Evolutionary conservation across 2,113 vertebrate species (phyloP).

Genomic region (Carettochelys insculpta): DNA sequence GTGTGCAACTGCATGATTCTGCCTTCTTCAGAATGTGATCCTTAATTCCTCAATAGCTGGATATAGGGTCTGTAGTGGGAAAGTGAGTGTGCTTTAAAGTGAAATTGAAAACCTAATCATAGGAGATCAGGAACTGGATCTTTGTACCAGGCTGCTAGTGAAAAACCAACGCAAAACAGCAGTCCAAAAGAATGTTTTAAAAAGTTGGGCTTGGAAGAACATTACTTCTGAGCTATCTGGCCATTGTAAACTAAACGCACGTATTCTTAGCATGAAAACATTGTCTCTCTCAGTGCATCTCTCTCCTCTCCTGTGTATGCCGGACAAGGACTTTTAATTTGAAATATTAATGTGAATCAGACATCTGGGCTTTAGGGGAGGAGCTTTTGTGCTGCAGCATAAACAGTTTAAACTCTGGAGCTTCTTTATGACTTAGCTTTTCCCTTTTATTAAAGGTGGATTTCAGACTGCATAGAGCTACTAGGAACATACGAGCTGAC

Average conservation of each 20-base stretch:
- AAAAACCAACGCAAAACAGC: not conserved
- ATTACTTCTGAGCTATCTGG: fast-evolving
- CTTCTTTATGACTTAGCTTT: not conserved
- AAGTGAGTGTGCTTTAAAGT: not conserved
- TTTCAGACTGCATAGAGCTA: not conserved
- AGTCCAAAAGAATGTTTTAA: not conserved
- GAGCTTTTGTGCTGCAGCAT: not conserved
- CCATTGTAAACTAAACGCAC: not conserved
- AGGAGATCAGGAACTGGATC: fast-evolving
- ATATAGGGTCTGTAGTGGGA: fast-evolving
- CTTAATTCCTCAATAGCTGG: not conserved
- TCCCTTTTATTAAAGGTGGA: not conserved
- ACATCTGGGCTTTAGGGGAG: conserved; percentile 11
- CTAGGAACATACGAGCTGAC: conserved; percentile 35
- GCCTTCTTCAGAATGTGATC: not conserved
- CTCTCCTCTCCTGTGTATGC: not conserved
- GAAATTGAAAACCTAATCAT: not conserved
- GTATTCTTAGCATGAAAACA: fast-evolving
- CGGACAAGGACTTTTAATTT: conserved; percentile 59
- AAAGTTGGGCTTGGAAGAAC: not conserved
- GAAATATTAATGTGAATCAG: conserved; percentile 62
- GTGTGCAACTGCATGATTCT: fast-evolving
- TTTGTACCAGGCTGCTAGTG: not conserved
- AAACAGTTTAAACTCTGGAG: not conserved
- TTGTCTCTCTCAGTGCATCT: not conserved